Conservation (phyloP, 2,113 vertebrate genomes). For the Albula goreensis region DNA sequence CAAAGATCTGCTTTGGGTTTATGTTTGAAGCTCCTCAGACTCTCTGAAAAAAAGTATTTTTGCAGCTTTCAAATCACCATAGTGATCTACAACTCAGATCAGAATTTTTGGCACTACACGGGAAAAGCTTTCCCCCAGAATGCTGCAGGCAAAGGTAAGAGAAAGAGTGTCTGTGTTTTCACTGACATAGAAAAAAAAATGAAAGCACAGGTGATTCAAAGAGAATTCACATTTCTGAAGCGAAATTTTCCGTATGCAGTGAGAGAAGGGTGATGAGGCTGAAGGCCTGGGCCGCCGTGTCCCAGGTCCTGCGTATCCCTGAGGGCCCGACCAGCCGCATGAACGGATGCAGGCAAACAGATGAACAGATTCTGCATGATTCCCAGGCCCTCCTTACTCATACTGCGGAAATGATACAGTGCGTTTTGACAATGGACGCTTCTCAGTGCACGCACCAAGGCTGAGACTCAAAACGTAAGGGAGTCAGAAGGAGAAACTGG, state of each 20-base stretch:
- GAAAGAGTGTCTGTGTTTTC: background rate
- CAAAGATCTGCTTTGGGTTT: background rate
- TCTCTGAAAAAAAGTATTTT: too few species aligned
- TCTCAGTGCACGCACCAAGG: background rate
- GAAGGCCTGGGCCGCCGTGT: background rate
- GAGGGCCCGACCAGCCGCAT: background rate
- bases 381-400: background rate
- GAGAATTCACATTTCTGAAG: too few species aligned
- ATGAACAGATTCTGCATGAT: background rate
- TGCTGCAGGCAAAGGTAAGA: background rate
- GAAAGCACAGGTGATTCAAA: background rate
- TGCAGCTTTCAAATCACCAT: too few species aligned
- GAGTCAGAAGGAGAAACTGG: background rate
- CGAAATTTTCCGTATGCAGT: background rate
- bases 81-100: too few species aligned
- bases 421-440: background rate
- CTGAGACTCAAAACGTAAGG: background rate
- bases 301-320: background rate
- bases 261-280: background rate
- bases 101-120: too few species aligned
- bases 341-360: background rate
- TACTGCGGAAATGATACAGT: background rate
- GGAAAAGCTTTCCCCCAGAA: background rate
- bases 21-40: background rate
- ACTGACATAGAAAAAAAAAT: background rate